Base-by-base conservation (phyloP, 2,113 vertebrate genomes). In the Acrocephalus arundinaceus region DNA sequence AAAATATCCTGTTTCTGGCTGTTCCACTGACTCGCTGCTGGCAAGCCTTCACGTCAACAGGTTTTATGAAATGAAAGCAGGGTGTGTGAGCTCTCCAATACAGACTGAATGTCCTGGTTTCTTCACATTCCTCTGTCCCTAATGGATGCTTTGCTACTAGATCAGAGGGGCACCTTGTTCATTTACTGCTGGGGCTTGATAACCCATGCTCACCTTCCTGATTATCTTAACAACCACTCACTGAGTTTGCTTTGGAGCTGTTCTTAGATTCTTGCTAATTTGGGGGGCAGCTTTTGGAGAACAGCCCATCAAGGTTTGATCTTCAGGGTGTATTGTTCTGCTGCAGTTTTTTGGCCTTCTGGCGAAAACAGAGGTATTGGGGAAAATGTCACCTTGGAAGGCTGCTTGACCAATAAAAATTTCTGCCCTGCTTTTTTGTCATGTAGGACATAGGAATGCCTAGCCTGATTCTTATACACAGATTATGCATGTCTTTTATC, bases 381-480 rank as follows among this genome's bases (percentile, higher is more conserved):
- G 39, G 35, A 39, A 73, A 54, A 63, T 12, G 7, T 48, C 27
- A 43, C 15, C 22, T 74, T 0, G 0, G 39, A 25, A 52, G 23
- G 37, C 12, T 5, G 7, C 59, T 41, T 80, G 49, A 18, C 15
- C 28, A 3, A 9, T 15, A 76, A 21, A 73, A 70, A 65, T 28
- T 70, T 70, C 72, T 83, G 20, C 15, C 52, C 55, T 48, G 18
- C 37, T 77, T 87, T 85, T 75, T 55, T 72, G 10, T 80, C 35
- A 19, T 33, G 31, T 51, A 35, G 43, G n/a, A 39, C 15, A 45
- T 67, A 23, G 73, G 51, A 83, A 57, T 33, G 24, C 25, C n/a
- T 48, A 14, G 6, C 24, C 49, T 74, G 37, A 25, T 84, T 68
- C 31, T 83, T 54, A 9, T 7, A 62, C 20, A 15, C 17, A 73